Conservation (phyloP, 2,888 invertebrate species). For the Scotopteryx bipunctaria region DNA sequence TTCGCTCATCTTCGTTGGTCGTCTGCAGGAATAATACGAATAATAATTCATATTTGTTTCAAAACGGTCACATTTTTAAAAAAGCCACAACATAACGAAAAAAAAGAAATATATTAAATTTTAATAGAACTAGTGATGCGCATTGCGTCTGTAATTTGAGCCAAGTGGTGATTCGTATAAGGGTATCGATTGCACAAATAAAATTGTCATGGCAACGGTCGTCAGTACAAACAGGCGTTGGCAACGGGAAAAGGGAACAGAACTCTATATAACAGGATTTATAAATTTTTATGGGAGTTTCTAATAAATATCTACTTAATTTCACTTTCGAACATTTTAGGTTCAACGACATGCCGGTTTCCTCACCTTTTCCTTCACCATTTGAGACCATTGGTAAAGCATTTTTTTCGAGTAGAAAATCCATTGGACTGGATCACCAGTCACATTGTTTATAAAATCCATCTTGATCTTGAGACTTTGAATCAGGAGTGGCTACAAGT, state of each 20-base stretch:
- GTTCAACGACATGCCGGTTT: too few species aligned
- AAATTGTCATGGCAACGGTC: constrained; percentile 63
- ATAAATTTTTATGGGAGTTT: too few species aligned
- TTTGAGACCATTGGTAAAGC: too few species aligned
- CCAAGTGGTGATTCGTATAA: constrained; percentile 42
- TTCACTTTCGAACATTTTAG: too few species aligned
- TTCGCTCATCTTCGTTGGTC: constrained; percentile 75
- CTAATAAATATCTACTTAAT: too few species aligned
- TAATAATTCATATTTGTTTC: constrained; percentile 41
- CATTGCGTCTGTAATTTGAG: constrained; percentile 63
- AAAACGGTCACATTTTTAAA: constrained; percentile 43
- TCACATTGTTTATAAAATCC: too few species aligned
- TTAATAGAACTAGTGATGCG: constrained; percentile 56
- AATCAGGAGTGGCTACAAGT: too few species aligned
- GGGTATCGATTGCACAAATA: constrained; percentile 65
- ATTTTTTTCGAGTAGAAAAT: too few species aligned
- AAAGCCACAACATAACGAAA: constrained; percentile 38
- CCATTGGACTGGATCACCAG: too few species aligned
- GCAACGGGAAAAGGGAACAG: constrained; percentile 29
- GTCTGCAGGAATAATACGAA: constrained; percentile 66
- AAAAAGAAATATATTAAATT: constrained; percentile 46
- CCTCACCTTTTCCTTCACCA: too few species aligned
- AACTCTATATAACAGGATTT: too few species aligned
- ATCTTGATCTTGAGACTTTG: too few species aligned
- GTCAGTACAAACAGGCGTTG: constrained; percentile 58